Conservation (phyloP, 2,888 invertebrate species). For the Agrochola lychnidis region DNA sequence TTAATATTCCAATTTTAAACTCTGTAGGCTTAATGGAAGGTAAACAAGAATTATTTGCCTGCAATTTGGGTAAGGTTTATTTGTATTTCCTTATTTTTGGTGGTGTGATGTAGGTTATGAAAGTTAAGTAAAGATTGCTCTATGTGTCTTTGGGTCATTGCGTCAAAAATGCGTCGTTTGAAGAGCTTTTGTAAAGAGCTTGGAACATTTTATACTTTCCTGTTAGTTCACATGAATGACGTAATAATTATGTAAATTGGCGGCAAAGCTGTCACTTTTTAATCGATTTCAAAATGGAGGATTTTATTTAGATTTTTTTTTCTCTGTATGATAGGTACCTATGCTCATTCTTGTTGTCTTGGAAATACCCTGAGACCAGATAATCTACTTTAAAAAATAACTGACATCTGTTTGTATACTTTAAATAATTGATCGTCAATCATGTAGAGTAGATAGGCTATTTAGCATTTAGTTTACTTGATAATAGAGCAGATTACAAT, state of each 20-base stretch:
- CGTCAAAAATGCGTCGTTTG: not conserved
- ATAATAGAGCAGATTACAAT: constrained; percentile 36
- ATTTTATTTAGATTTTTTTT: not conserved
- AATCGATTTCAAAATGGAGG: not conserved
- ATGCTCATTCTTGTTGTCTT: not conserved
- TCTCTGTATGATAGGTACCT: not conserved
- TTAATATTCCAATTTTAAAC: constrained; percentile 55
- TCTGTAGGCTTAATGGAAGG: constrained; percentile 20
- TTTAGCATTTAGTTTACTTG: not conserved
- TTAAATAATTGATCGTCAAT: not conserved
- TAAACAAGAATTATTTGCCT: constrained; percentile 40
- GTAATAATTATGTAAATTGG: constrained; percentile 18
- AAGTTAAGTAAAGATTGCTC: constrained; percentile 18
- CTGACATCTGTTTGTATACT: not conserved
- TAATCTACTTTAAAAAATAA: not conserved
- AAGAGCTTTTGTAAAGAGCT: not conserved
- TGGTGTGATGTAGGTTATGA: constrained; percentile 2
- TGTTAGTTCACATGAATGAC: not conserved
- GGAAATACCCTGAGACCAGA: not conserved
- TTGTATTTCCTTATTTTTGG: constrained; percentile 28
- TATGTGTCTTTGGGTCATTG: constrained; percentile 6
- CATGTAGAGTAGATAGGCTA: not conserved
- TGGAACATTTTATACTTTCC: not conserved
- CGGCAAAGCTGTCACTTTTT: not conserved
- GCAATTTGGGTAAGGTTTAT: constrained; percentile 16